Conservation (phyloP, 2,113 vertebrate species). For the Actenoides hombroni region DNA sequence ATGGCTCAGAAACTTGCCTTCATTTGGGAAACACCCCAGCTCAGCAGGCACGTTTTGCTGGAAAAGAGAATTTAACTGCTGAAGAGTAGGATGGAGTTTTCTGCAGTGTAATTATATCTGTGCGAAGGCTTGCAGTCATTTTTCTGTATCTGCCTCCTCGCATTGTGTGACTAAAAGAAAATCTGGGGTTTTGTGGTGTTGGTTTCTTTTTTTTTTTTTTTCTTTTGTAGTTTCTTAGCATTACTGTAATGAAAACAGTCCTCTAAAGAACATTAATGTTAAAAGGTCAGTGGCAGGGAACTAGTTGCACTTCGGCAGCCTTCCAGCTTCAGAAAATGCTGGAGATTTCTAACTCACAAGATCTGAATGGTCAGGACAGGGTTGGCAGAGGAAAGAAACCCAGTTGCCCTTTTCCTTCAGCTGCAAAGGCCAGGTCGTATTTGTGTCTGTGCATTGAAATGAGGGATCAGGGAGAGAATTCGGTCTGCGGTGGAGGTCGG, state of each 20-base stretch:
- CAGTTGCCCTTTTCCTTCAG: neutral
- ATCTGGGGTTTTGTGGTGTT: neutral
- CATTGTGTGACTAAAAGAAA: neutral
- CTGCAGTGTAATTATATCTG: neutral
- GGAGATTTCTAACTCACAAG: neutral
- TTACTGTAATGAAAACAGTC: neutral
- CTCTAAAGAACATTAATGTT: neutral
- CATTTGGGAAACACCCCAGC: neutral
- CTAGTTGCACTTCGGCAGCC: neutral
- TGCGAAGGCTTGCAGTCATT: neutral
- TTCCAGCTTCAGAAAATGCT: neutral
- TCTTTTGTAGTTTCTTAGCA: neutral
- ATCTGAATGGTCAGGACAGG: neutral
- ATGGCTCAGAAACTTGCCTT: neutral
- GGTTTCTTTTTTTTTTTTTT: neutral
- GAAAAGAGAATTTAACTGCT: neutral
- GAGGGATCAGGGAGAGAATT: neutral
- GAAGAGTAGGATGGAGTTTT: neutral
- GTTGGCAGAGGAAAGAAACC: neutral
- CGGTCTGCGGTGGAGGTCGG: rapidly evolving
- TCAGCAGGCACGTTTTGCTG: neutral
- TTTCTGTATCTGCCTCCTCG: neutral
- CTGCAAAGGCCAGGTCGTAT: neutral
- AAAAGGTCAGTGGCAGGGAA: neutral
- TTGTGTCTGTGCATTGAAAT: neutral